A percentile compares a stretch with the other conserved stretches of the same genome.
Evolutionary conservation across 2,113 vertebrate species (phyloP).

Genomic region (human): DNA sequence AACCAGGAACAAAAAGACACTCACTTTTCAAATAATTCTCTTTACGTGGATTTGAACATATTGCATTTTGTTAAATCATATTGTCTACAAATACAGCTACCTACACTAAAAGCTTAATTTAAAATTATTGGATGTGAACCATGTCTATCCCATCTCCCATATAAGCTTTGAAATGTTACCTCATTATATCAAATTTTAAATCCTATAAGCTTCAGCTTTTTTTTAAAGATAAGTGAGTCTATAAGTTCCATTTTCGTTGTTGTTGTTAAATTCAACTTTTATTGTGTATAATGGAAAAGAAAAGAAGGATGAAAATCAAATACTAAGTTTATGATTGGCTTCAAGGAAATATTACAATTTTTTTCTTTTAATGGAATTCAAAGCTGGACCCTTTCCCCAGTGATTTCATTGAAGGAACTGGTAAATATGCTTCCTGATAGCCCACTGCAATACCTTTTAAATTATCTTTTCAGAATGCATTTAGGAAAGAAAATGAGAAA

Average conservation of each 20-base stretch:
- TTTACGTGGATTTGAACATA: background rate
- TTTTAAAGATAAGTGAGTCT: background rate
- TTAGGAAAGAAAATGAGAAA: background rate
- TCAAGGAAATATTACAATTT: constrained; percentile 23
- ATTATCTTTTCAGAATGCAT: constrained; percentile 27
- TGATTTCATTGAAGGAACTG: constrained; percentile 27
- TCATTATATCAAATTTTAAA: constrained; percentile 35
- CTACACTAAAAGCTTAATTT: constrained; percentile 35
- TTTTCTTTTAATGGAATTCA: constrained; percentile 41
- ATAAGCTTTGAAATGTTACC: constrained; percentile 14
- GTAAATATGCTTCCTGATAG: background rate
- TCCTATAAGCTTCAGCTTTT: background rate
- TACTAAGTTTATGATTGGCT: background rate
- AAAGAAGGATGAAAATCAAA: constrained; percentile 46
- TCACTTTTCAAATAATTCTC: constrained; percentile 55
- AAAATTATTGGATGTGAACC: constrained; percentile 17
- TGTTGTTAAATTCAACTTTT: constrained; percentile 50
- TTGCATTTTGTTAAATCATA: background rate
- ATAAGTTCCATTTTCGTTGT: background rate
- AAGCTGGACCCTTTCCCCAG: constrained; percentile 4
- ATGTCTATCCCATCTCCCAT: background rate
- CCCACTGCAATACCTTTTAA: background rate
- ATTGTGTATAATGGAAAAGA: constrained; percentile 40
- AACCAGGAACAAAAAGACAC: constrained; percentile 35
- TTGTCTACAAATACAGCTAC: background rate